These are phyloP conservation scores for Margaritifera margaritifera DNA, from an alignment of 2,888 invertebrate species.

Conservation along the genomic window DNA sequence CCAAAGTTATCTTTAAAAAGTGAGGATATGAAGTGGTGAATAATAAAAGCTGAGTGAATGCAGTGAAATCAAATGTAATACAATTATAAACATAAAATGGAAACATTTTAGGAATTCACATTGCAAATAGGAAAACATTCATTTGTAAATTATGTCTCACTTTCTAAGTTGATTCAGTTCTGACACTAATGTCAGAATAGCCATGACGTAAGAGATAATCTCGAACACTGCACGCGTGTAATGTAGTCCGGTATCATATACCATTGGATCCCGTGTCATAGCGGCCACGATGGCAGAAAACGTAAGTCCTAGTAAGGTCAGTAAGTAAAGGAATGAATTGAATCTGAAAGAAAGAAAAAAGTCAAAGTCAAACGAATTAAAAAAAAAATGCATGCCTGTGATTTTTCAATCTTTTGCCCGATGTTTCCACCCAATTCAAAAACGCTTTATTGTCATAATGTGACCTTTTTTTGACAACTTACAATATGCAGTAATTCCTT, in stretches of 20 bases:
- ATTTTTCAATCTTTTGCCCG: no score
- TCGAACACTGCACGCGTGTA: constrained; percentile 57
- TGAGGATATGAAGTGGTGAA: no score
- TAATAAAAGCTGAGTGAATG: no score
- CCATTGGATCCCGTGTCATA: constrained; percentile 42
- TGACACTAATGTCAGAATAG: constrained; percentile 39
- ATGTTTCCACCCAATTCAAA: no score
- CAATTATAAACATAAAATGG: neutral
- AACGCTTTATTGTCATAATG: no score
- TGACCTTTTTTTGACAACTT: no score
- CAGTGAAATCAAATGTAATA: no score
- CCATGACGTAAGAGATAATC: constrained; percentile 39
- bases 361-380: no score
- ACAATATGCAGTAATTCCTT: no score
- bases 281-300: constrained; percentile 53
- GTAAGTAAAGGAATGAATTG: constrained; percentile 46
- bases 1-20: no score
- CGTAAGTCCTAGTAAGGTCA: constrained; percentile 52
- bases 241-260: constrained; percentile 50
- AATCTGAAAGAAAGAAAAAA: constrained; percentile 34
- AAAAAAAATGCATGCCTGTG: no score
- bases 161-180: constrained; percentile 61
- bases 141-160: constrained; percentile 31
- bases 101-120: neutral
- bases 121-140: neutral